Base-by-base conservation (phyloP, 2,888 invertebrate genomes). In the Physocephala rufipes region DNA sequence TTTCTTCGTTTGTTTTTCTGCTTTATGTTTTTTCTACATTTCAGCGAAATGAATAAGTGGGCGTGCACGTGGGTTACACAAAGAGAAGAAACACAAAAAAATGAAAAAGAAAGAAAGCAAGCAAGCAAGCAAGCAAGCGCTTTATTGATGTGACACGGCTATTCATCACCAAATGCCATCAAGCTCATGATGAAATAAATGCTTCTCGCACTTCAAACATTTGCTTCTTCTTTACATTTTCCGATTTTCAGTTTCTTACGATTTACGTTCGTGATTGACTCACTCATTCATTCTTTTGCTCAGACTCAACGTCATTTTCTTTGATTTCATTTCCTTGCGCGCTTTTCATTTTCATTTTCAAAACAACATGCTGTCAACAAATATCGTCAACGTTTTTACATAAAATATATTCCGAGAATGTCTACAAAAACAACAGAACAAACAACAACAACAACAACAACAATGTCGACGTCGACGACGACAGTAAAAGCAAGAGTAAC, bases 381-480 rank as follows among this genome's bases (percentile, higher is more conserved):
- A n/a, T n/a, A 82, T 15, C 82, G 82, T 83, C 82, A 83, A 82
- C 82, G 82, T 28, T 24, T 58, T 26, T 26, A 3, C 24, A 69
- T 59, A 64, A 53, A 70, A n/a, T n/a, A n/a, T n/a, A n/a, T n/a
- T n/a, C 51, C 43, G 53, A 26, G n/a, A 58, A 26, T 15, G 30
- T 59, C 47, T 55, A 67, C 24, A 58, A 58, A 7, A 53, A 21
- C 53, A 53, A 21, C 53, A 21, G 19, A 12, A 21, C 19, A 19
- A 53, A 19, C 53, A 53, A 53, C 53, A 53, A 12, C 53, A 53
- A n/a, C 53, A 21, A 53, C 19, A 21, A 21, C 53, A 53, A 21
- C 53, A 53, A 21, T 2, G 12, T 21, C 53, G 21, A 19, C 4
- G 21, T n/a, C n/a, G 9, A 53, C 53, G 12, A 53, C 21, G 24